Evolutionary conservation across 2,113 vertebrate genomes (phyloP).

Genomic region (Phalacrocorax carbo): DNA sequence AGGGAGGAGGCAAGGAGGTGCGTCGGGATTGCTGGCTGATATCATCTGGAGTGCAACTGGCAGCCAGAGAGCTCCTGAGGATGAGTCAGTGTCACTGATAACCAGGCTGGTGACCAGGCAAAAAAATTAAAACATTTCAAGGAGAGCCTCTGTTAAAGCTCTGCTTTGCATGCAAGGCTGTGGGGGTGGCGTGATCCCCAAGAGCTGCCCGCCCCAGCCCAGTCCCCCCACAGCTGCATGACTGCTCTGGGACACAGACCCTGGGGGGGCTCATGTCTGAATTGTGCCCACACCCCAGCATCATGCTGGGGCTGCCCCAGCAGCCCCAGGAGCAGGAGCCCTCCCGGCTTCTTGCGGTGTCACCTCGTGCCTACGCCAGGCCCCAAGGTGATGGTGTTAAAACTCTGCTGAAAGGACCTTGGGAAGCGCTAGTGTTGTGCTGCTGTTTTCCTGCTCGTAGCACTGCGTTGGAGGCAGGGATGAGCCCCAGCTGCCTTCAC

Average conservation of each 20-base stretch:
- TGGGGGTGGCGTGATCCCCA: fast-evolving
- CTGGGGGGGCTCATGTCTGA: fast-evolving
- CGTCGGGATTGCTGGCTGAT: background rate
- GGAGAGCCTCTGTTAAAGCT: background rate
- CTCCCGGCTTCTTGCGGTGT: background rate
- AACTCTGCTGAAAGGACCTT: background rate
- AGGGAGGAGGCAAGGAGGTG: background rate
- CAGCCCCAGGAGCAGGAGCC: background rate
- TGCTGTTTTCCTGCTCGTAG: no score
- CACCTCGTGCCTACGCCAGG: background rate
- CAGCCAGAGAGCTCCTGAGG: background rate
- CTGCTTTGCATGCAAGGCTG: background rate
- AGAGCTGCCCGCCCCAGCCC: background rate
- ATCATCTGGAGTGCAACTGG: background rate
- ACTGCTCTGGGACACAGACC: background rate
- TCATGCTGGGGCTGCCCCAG: background rate
- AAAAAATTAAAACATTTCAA: background rate
- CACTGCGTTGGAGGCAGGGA: no score
- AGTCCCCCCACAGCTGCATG: fast-evolving
- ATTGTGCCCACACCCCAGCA: background rate
- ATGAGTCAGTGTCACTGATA: slow-evolving; percentile 14
- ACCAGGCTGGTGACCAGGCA: background rate
- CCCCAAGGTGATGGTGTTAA: background rate
- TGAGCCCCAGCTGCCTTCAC: no score
- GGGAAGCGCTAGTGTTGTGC: background rate